These are phyloP conservation scores for Phalacrocorax pelagicus DNA, from an alignment of 2,113 vertebrate species.

Conservation along the genomic window DNA sequence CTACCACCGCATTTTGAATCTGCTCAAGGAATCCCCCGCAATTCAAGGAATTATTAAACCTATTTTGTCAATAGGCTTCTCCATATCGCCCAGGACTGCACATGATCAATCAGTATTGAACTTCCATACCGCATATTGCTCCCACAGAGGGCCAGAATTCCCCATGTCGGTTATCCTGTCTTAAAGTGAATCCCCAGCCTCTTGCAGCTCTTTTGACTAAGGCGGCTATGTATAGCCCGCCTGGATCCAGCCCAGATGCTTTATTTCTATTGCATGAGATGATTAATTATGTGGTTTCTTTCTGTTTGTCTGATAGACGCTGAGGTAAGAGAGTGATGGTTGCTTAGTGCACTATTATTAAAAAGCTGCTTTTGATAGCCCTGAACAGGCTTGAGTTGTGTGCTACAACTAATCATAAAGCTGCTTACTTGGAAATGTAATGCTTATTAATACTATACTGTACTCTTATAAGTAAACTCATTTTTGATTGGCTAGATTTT, in stretches of 20 bases:
- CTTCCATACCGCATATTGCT: not conserved
- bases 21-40: not conserved
- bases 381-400: constrained; percentile 68
- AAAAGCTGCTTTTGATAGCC: constrained; percentile 75
- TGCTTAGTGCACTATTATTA: constrained; percentile 71
- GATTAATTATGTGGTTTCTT: constrained; percentile 69
- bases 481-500: constrained; percentile 79
- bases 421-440: constrained; percentile 77
- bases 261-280: constrained; percentile 57
- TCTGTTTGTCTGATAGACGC: constrained; percentile 67
- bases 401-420: constrained; percentile 75
- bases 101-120: not conserved
- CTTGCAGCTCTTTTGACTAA: not conserved
- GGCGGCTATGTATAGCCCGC: not conserved
- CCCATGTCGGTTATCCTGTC: not conserved
- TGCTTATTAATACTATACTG: constrained; percentile 76
- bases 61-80: not conserved
- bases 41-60: not conserved
- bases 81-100: not conserved
- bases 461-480: constrained; percentile 76
- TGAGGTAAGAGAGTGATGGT: constrained; percentile 66
- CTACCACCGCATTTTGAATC: not conserved
- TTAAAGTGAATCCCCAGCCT: constrained; percentile 2
- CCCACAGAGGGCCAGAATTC: not conserved
- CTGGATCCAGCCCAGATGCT: constrained; percentile 46